Evolutionary conservation across 2,113 vertebrate genomes (phyloP), one percentile per base, ranked within the genome.

Genomic region (Glaucidium brasilianum): DNA sequence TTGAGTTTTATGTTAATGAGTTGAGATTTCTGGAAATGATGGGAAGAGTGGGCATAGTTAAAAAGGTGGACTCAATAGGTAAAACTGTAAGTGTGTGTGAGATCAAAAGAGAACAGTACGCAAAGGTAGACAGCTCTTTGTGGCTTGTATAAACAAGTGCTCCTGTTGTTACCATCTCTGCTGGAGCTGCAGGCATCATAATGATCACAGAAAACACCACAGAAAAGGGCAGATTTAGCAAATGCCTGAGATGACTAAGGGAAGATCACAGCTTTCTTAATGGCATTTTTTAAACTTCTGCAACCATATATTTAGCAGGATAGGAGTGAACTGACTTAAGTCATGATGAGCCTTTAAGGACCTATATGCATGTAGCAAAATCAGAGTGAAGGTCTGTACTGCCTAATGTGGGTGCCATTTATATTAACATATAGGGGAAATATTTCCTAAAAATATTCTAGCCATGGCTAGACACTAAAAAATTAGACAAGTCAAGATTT

Each of bases 121-220:
- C 59, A 88, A 37, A 93, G 26, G 63, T 60, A 96, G 96, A 91
- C 88, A 86, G 92, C 78, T 81, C 89, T 95, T 77, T 84, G 52
- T 92, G 92, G 84, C 96, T 96, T 96, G 96, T 96, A 94, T 95
- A 95, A 96, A 96, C 94, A 95, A 96, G 97, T 84, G 83, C 88
- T 97, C 60, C 94, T 82, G 93, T 94, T 96, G 92, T 92, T 96
- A 67, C 91, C 92, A 81, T 81, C 87, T 87, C 82, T 83, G 75
- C 47, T 90, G 93, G 62, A 92, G 94, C 95, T 96, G 94, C 94
- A 96, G 96, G 92, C 92, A 85, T 91, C 60, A 16, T 37, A 71
- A 68, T 84, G 92, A 96, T 95, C 94, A 94, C 77, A 94, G 92
- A 92, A 96, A 94, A 88, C 82, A 67, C 64, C 75, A 67, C 4